Conservation (phyloP, 2,797 vertebrate genomes). For the Sardinella longiceps region DNA sequence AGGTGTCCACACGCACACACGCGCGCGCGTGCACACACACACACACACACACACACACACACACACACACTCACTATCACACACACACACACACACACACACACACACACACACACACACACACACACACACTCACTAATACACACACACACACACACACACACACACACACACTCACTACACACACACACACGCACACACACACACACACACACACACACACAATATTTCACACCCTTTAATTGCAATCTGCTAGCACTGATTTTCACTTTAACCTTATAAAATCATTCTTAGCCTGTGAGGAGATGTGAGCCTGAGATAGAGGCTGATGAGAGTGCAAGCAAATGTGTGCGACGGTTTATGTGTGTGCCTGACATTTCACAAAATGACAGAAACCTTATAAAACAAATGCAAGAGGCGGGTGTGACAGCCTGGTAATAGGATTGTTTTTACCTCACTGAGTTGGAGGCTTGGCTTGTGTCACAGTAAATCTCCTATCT, state of each 20-base stretch:
- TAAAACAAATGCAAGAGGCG: conserved; percentile 47
- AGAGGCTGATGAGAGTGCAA: conserved; percentile 42
- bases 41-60: not conserved
- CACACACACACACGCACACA: conserved; percentile 11
- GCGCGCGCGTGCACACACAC: not conserved
- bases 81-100: not conserved
- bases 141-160: conserved; percentile 39
- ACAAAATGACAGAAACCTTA: conserved; percentile 52
- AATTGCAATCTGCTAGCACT: conserved; percentile 44
- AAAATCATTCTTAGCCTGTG: conserved; percentile 48
- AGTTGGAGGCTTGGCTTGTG: conserved; percentile 48
- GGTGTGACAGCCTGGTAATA: conserved; percentile 47
- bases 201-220: not conserved
- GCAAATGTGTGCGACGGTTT: conserved; percentile 42
- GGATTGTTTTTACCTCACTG: conserved; percentile 54
- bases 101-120: not conserved
- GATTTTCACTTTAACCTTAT: conserved; percentile 67
- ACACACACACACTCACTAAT: not conserved
- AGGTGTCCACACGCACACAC: not conserved
- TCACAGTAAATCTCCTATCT: conserved; percentile 47
- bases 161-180: too few relatives aligned
- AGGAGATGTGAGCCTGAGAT: conserved; percentile 23
- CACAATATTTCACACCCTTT: conserved; percentile 34
- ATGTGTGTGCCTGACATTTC: conserved; percentile 59
- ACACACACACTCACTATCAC: too few relatives aligned